Evolutionary conservation across 2,797 vertebrate genomes (phyloP).

Genomic region (Chromis chromis): DNA sequence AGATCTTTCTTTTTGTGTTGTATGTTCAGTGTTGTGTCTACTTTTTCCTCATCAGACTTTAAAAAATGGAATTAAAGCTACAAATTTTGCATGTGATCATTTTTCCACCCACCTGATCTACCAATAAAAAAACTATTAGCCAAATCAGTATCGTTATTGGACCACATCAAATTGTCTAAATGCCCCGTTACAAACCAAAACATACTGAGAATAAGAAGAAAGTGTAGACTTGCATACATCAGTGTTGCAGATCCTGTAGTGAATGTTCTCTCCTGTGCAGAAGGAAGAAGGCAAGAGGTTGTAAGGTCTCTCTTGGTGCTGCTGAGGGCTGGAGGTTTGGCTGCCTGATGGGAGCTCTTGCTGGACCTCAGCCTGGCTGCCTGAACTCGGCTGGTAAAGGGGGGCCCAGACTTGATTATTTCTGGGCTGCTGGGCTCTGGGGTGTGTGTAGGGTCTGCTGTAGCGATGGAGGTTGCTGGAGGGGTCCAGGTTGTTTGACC

Average conservation of each 20-base stretch:
- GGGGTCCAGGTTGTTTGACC: slow-evolving; percentile 54
- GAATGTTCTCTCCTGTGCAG: slow-evolving; percentile 85
- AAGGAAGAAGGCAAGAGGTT: slow-evolving; percentile 67
- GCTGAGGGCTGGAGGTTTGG: slow-evolving; percentile 51
- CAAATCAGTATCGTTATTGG: no score
- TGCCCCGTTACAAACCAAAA: neutral
- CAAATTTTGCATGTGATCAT: neutral
- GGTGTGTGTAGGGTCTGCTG: slow-evolving; percentile 70
- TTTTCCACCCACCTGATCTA: no score
- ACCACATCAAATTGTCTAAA: no score
- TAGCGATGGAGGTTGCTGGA: slow-evolving; percentile 56
- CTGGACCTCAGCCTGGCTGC: slow-evolving; percentile 38
- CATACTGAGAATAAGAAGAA: neutral
- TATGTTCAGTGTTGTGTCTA: no score
- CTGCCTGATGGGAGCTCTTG: slow-evolving; percentile 72
- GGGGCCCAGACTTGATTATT: slow-evolving; percentile 78
- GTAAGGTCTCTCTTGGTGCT: slow-evolving; percentile 65
- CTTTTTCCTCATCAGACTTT: neutral
- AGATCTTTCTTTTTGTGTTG: no score
- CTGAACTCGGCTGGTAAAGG: slow-evolving; percentile 82
- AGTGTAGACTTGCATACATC: slow-evolving; percentile 83
- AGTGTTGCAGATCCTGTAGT: slow-evolving; percentile 90
- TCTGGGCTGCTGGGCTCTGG: slow-evolving; percentile 68
- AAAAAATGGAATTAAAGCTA: neutral
- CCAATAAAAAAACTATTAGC: no score